Base-by-base conservation (phyloP, 1,140 invertebrate genomes). In the Pomacea maculata region DNA sequence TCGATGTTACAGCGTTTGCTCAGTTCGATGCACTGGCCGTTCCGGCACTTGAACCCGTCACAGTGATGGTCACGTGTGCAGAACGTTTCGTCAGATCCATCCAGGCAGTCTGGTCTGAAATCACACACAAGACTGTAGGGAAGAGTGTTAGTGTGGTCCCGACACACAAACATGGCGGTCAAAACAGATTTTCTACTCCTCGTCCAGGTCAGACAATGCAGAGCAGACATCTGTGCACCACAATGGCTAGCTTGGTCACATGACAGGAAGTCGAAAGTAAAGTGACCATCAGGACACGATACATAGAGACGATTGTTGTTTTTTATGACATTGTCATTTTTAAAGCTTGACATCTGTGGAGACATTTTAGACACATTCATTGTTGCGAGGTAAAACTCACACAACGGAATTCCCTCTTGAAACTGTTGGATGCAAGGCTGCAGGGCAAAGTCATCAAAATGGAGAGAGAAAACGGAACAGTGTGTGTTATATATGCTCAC, bases 51-150 rank as follows among this genome's bases (percentile, higher is more conserved):
- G 11, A 70, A 70, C 2, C 67, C 67, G 0, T n/a, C n/a, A n/a
- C 67, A 70, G 6, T 70, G 67, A 12, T 12, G 67, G 57, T 61
- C 57, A 12, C 67, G 67, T 14, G 2, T n/a, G 29, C 67, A 70
- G 10, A 70, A 70, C 4, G 6, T 34, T n/a, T 70, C 67, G 21
- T 70, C 67, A 12, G 67, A 70, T 25, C 6, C 11, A 34, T 70
- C 67, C n/a, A 11, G n/a, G 21, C 67, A 70, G 11, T 70, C 67
- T 21, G 21, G 21, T 70, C 67, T n/a, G 67, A 70, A 70, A n/a
- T 70, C 67, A n/a, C 67, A 70, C n/a, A 70, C 67, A n/a, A 70
- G 67, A 12, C n/a, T 70, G 29, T 70, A 70, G 67, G 12, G 67
- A 11, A 70, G 29, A n/a, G 8, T 70, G 67, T 11, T 25, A 11